Conservation (phyloP, 2,888 invertebrate genomes). For the Octonoba sinensis region DNA sequence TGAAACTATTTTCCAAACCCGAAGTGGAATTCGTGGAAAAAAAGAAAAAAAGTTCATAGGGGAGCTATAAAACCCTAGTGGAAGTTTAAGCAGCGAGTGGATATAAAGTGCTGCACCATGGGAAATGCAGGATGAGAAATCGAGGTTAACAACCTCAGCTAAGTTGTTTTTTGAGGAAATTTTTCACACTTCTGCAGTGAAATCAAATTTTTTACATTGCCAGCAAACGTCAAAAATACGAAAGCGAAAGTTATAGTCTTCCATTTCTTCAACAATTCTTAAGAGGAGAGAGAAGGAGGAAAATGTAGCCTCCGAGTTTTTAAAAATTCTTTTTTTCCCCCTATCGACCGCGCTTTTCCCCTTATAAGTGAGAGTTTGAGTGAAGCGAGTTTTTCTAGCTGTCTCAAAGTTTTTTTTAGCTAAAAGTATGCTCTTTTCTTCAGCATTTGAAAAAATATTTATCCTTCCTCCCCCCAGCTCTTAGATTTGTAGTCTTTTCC, state of each 20-base stretch:
- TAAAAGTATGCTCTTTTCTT: slow-evolving; percentile 48
- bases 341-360: slow-evolving; percentile 17
- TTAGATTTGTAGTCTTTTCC: not conserved
- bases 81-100: slow-evolving; percentile 39
- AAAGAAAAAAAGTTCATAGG: slow-evolving; percentile 28
- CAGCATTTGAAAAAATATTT: slow-evolving; percentile 18
- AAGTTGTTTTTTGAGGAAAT: slow-evolving; percentile 46
- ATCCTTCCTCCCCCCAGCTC: not conserved
- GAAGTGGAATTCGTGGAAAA: slow-evolving; percentile 33
- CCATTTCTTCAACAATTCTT: slow-evolving; percentile 31
- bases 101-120: slow-evolving; percentile 43
- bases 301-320: not conserved
- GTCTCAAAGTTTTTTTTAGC: not conserved
- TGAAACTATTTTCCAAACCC: not conserved
- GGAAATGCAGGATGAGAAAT: slow-evolving; percentile 35
- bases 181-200: slow-evolving; percentile 45
- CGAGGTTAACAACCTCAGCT: slow-evolving; percentile 52
- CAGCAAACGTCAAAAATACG: slow-evolving; percentile 43
- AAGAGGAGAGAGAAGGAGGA: slow-evolving; percentile 13
- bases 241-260: slow-evolving; percentile 54
- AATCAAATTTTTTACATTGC: slow-evolving; percentile 52
- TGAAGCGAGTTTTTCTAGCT: slow-evolving; percentile 32
- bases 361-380: slow-evolving; percentile 36
- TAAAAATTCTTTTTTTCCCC: slow-evolving; percentile 22
- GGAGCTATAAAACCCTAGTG: slow-evolving; percentile 51